Conservation (phyloP, 2,113 vertebrate species). For the Toxostoma redivivum region DNA sequence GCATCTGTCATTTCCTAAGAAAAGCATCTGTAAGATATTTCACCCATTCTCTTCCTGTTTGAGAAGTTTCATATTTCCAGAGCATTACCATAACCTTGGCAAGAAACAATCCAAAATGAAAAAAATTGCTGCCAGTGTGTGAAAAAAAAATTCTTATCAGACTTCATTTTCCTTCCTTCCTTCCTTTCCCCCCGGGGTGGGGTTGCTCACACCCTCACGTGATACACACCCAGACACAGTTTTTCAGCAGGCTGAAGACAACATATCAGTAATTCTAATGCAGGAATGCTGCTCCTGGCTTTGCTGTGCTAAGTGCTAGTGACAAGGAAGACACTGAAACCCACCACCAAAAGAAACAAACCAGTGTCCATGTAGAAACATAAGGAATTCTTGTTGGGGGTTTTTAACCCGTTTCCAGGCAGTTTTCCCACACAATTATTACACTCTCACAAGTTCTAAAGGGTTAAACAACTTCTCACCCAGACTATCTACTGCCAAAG, state of each 20-base stretch:
- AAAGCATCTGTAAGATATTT: slow-evolving; percentile 29
- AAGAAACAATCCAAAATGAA: slow-evolving; percentile 6
- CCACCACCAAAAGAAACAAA: not conserved
- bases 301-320: not conserved
- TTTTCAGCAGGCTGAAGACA: not conserved
- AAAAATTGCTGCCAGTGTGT: not conserved
- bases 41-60: not conserved
- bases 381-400: not conserved
- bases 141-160: not conserved
- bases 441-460: not conserved
- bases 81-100: not conserved
- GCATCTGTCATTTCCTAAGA: not conserved
- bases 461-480: not conserved
- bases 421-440: not conserved
- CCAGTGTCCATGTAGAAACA: not conserved
- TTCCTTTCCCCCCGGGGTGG: not conserved
- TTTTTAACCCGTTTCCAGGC: not conserved
- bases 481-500: not conserved
- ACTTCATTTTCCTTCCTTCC: slow-evolving; percentile 25
- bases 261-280: not conserved
- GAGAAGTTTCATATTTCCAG: slow-evolving; percentile 17
- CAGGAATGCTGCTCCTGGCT: not conserved
- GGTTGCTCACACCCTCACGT: not conserved
- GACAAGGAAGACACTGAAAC: not conserved
- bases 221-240: not conserved